phyloP scores from a whole-genome alignment of 2,888 invertebrate genomes.

The Eupithecia subfuscata region DNA sequence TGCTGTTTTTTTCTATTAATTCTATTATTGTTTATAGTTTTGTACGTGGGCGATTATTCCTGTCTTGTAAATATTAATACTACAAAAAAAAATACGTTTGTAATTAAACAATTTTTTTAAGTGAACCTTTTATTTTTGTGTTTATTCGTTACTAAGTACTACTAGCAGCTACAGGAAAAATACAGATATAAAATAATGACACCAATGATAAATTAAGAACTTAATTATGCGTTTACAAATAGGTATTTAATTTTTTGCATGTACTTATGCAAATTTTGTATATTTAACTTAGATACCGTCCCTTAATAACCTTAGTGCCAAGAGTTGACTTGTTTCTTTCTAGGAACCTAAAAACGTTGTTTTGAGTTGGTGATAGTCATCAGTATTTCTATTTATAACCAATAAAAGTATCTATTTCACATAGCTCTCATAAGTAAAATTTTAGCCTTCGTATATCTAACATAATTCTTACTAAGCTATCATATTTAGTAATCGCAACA shows the following conservation, averaged over 20 bases:
- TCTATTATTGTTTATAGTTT: neutral
- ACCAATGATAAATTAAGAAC: neutral
- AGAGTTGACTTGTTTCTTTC: conserved; percentile 26
- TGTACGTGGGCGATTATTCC: neutral
- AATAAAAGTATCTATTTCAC: neutral
- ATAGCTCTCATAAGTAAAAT: neutral
- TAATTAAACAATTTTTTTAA: too few relatives aligned
- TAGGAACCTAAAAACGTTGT: neutral
- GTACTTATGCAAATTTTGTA: neutral
- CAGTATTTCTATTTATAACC: neutral
- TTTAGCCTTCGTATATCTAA: neutral
- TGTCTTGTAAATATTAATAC: neutral
- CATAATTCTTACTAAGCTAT: neutral
- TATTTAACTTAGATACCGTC: conserved; percentile 41
- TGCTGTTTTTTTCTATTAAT: neutral
- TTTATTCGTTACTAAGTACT: neutral
- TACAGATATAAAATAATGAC: neutral
- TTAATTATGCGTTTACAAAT: neutral
- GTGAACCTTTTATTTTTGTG: neutral
- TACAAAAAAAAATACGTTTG: neutral
- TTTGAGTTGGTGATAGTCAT: neutral
- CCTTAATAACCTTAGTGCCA: conserved; percentile 48
- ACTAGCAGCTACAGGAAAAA: neutral
- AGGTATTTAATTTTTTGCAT: neutral
- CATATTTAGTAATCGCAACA: neutral